phyloP scores from a whole-genome alignment of 2,888 invertebrate genomes.

The Pecten maximus region DNA sequence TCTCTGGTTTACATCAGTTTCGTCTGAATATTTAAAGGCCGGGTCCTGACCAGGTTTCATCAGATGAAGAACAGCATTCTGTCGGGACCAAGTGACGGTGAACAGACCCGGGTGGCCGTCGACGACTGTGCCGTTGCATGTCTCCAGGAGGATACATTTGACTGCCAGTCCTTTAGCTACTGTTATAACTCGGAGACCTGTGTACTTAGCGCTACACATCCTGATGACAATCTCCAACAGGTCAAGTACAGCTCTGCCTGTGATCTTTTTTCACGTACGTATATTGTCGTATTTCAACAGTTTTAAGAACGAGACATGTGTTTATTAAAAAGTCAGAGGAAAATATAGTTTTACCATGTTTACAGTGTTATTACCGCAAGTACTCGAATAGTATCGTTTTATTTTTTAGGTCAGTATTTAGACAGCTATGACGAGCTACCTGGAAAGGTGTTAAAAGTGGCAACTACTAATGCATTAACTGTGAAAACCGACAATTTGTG shows the following conservation, averaged over 20 bases:
- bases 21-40: background rate
- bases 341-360: background rate
- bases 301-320: background rate
- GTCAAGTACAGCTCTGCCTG: constrained; percentile 42
- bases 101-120: constrained; percentile 59
- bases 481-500: constrained; percentile 55
- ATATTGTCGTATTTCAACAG: background rate
- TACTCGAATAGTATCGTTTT: background rate
- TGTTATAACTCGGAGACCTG: constrained; percentile 65
- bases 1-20: background rate
- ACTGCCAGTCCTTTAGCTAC: constrained; percentile 70
- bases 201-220: constrained; percentile 61
- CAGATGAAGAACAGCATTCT: constrained; percentile 42
- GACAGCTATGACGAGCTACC: constrained; percentile 56
- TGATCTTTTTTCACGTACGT: constrained; percentile 61
- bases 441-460: constrained; percentile 51
- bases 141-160: constrained; percentile 59
- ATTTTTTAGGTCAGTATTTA: constrained; percentile 59
- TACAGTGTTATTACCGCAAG: background rate
- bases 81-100: constrained; percentile 7
- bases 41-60: constrained; percentile 10
- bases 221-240: constrained; percentile 55
- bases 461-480: constrained; percentile 45
- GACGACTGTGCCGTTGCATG: constrained; percentile 73
- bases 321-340: background rate